Base-by-base conservation (phyloP, 1,140 invertebrate genomes). In the Dendrolimus punctatus region DNA sequence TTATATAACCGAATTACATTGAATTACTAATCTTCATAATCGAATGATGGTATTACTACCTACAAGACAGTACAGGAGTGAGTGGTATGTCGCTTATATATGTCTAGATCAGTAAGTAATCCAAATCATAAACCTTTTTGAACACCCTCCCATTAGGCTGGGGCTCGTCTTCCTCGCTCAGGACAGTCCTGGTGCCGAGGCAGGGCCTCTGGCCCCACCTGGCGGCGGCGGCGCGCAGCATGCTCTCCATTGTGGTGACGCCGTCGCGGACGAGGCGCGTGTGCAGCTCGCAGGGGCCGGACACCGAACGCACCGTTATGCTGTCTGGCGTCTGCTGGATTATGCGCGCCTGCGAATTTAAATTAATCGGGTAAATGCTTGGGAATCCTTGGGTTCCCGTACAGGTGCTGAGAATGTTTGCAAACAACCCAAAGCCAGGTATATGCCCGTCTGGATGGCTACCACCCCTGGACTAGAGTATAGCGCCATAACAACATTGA, bases 81-180 rank as follows among this genome's bases (percentile, higher is more conserved):
- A 23, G 23, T 23, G 23, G 23, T 23, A 23, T 23, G 1, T 3
- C 23, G 23, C 3, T 23, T 23, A 23, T 23, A 23, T 23, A 23
- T 23, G 23, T 23, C 1, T 3, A 23, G 23, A 2, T 23, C 1
- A 23, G 23, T 23, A 23, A 23, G 23, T 23, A 49, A 49, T 7
- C 23, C 48, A 10, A 8, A 8, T 39, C 9, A 10, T 55, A 61
- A 47, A 94, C 93, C 90, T 99, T 99, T 87, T 99, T 99, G 73
- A 99, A 99, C 23, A 98, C 90, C 73, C 95, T 91, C 46, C 98
- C 98, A 85, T 98, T 98, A 0, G 94, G 91, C 77, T 99, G 97
- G 2, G 92, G 80, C 80, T 99, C 98, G 71, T 99, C 96, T 74
- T 98, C 96, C 79, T 98, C 97, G 47, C 93, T 92, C 5, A 99